phyloP scores from a whole-genome alignment of 1,140 invertebrate species.

The Apolygus lucorum region DNA sequence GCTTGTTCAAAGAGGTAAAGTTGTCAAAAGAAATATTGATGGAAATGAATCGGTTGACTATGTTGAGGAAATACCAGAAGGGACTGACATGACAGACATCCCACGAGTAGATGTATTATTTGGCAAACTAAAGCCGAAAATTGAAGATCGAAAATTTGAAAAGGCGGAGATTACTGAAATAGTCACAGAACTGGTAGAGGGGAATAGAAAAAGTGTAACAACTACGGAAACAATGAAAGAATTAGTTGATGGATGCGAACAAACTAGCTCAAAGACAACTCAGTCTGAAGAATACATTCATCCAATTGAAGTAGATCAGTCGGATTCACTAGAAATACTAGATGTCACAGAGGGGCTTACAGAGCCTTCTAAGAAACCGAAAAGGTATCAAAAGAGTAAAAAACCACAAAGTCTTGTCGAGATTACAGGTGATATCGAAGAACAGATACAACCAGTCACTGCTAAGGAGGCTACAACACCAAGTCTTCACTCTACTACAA shows the following conservation, averaged over 20 bases:
- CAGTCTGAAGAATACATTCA: too few relatives aligned
- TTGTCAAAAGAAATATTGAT: neutral
- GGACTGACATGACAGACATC: conserved; percentile 20
- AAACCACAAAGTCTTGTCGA: too few relatives aligned
- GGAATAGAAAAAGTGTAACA: neutral
- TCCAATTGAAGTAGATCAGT: too few relatives aligned
- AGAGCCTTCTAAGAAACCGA: too few relatives aligned
- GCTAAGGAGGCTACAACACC: too few relatives aligned
- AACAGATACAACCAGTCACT: too few relatives aligned
- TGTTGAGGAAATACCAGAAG: conserved; percentile 25
- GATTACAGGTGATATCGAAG: too few relatives aligned
- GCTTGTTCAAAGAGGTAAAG: neutral
- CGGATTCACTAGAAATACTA: too few relatives aligned
- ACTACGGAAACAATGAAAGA: conserved; percentile 27
- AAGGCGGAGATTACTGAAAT: neutral
- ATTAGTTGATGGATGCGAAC: neutral
- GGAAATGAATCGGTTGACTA: conserved; percentile 35
- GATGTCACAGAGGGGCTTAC: too few relatives aligned
- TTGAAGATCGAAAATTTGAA: neutral
- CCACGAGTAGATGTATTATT: neutral
- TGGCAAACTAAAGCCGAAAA: neutral
- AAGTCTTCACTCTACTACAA: too few relatives aligned
- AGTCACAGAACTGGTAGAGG: neutral
- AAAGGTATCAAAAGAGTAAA: too few relatives aligned
- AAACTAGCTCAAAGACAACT: too few relatives aligned